phyloP scores from a whole-genome alignment of 2,888 invertebrate genomes.

The Drosophila robusta region DNA sequence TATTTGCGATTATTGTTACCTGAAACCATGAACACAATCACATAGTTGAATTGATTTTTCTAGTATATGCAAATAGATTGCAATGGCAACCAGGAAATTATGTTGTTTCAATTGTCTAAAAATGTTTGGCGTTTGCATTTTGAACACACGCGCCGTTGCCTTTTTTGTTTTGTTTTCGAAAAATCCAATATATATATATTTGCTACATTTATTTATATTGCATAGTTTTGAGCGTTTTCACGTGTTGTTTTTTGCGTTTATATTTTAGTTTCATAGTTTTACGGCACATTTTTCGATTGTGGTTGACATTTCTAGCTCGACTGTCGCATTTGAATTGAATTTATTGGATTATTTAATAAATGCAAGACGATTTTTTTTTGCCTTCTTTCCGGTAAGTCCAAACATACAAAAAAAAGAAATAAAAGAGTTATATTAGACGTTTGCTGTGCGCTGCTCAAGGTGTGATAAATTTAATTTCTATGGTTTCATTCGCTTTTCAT shows the following conservation, averaged over 20 bases:
- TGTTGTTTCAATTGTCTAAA: constrained; percentile 70
- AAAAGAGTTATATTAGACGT: constrained; percentile 66
- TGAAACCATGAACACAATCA: constrained; percentile 83
- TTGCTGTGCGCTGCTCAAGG: constrained; percentile 68
- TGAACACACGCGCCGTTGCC: constrained; percentile 54
- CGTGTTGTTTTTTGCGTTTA: constrained; percentile 57
- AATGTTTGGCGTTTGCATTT: constrained; percentile 70
- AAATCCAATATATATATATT: constrained; percentile 34
- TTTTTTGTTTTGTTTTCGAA: constrained; percentile 8
- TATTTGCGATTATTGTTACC: constrained; percentile 56
- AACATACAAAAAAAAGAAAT: constrained; percentile 57
- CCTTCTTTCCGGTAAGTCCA: constrained; percentile 42
- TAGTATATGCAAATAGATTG: constrained; percentile 76
- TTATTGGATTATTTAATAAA: constrained; percentile 59
- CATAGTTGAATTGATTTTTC: constrained; percentile 83
- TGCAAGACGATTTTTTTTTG: constrained; percentile 40
- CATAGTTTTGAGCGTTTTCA: constrained; percentile 56
- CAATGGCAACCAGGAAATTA: constrained; percentile 70
- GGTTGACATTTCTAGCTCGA: constrained; percentile 47
- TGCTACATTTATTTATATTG: constrained; percentile 40
- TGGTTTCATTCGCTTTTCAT: constrained; percentile 78
- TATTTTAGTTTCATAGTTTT: constrained; percentile 58
- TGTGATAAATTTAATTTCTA: constrained; percentile 80
- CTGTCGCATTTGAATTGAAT: constrained; percentile 28
- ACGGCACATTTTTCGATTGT: constrained; percentile 56